Percentiles rank a stretch among this genome's conserved stretches.
Conservation (phyloP, 2,888 invertebrate species). For the Cylindroiulus punctatus region DNA sequence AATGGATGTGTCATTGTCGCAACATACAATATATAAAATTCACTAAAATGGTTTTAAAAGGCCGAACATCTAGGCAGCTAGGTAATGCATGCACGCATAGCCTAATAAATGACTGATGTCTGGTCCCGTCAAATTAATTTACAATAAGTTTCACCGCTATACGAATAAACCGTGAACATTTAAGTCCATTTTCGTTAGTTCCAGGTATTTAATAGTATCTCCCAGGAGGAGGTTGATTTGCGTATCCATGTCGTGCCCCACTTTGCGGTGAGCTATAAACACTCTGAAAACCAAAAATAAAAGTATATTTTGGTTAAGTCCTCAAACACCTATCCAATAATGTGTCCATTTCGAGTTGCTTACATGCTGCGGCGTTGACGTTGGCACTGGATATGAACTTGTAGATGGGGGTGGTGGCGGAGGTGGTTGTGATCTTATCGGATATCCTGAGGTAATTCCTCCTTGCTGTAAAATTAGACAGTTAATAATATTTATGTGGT, state of each 20-base stretch:
- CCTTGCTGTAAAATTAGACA: slow-evolving; percentile 73
- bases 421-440: slow-evolving; percentile 75
- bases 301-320: not conserved
- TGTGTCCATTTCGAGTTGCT: slow-evolving; percentile 16
- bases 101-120: not conserved
- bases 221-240: slow-evolving; percentile 54
- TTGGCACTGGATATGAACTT: slow-evolving; percentile 60
- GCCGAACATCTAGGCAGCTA: not conserved
- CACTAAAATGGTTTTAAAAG: not conserved
- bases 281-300: slow-evolving; percentile 37
- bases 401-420: slow-evolving; percentile 66
- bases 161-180: not conserved
- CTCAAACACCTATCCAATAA: not conserved
- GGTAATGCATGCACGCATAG: not conserved
- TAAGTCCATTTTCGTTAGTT: not conserved
- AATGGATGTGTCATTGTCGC: too few relatives aligned
- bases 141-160: not conserved
- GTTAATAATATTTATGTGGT: not conserved
- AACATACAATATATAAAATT: not conserved
- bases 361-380: slow-evolving; percentile 62
- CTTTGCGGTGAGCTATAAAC: slow-evolving; percentile 36
- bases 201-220: slow-evolving; percentile 40
- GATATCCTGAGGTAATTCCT: slow-evolving; percentile 85
- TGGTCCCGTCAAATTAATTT: not conserved
- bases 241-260: slow-evolving; percentile 51